These are phyloP conservation scores for Nomada fabriciana DNA, from an alignment of 2,888 invertebrate species.

Conservation along the genomic window DNA sequence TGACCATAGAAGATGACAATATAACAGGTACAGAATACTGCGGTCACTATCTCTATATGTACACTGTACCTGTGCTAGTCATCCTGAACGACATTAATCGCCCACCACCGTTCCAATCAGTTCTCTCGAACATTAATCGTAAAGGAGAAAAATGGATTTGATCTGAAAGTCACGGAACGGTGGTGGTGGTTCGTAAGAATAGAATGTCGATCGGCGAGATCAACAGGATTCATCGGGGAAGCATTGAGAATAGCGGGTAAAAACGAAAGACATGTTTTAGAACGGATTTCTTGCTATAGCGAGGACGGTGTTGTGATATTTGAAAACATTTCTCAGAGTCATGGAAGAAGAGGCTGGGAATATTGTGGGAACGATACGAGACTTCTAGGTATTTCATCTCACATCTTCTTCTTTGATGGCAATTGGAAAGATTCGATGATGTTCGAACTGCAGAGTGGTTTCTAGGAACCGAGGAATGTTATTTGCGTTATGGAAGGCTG, in stretches of 20 bases:
- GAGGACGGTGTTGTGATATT: background rate
- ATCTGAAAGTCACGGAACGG: background rate
- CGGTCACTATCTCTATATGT: background rate
- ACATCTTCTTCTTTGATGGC: background rate
- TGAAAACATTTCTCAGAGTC: constrained; percentile 20
- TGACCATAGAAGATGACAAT: constrained; percentile 39
- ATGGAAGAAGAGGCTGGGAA: too few species aligned
- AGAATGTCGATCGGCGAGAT: background rate
- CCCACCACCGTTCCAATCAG: constrained; percentile 5
- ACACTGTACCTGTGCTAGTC: constrained; percentile 12
- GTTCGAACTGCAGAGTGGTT: too few species aligned
- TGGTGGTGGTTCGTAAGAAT: background rate
- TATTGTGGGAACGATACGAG: background rate
- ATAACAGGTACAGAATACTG: constrained; percentile 47
- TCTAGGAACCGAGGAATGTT: too few species aligned
- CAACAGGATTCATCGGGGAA: constrained; percentile 1
- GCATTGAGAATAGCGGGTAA: background rate
- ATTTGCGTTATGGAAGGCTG: too few species aligned
- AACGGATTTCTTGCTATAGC: background rate
- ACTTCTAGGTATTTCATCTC: too few species aligned
- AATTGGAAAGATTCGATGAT: background rate
- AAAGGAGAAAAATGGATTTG: constrained; percentile 13
- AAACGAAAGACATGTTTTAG: background rate
- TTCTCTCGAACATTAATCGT: constrained; percentile 27
- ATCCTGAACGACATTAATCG: constrained; percentile 54